phyloP scores from a whole-genome alignment of 2,888 invertebrate genomes.

The Eurytoma adleriae region DNA sequence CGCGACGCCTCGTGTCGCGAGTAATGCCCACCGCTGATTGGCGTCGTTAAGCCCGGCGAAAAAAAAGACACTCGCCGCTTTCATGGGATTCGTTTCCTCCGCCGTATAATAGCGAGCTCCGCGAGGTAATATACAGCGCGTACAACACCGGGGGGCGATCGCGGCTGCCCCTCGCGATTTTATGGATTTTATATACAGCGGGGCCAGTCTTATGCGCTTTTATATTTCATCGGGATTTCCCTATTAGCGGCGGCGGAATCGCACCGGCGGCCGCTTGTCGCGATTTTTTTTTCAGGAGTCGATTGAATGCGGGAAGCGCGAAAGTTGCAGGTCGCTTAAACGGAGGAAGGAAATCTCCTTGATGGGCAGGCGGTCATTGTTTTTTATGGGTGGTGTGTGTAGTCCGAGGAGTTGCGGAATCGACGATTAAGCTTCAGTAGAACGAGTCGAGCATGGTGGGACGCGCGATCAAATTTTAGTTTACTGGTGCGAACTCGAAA shows the following conservation, averaged over 20 bases:
- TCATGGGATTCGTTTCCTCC: slow-evolving; percentile 33
- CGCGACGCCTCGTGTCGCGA: slow-evolving; percentile 24
- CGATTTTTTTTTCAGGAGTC: too few species aligned
- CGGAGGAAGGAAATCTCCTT: too few species aligned
- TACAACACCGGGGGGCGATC: neutral
- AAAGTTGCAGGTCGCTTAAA: too few species aligned
- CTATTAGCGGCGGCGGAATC: too few species aligned
- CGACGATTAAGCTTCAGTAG: neutral
- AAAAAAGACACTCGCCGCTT: slow-evolving; percentile 1
- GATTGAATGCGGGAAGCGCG: too few species aligned
- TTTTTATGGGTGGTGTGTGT: too few species aligned
- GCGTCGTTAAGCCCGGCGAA: slow-evolving; percentile 5
- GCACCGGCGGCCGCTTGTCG: too few species aligned
- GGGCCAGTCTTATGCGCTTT: neutral
- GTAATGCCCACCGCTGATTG: slow-evolving; percentile 42
- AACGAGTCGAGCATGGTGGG: neutral
- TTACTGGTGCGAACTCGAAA: too few species aligned
- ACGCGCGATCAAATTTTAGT: neutral
- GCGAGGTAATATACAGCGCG: neutral
- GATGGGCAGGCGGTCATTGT: too few species aligned
- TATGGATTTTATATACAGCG: neutral
- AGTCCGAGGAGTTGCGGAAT: neutral
- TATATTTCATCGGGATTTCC: too few species aligned
- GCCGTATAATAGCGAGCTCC: slow-evolving; percentile 13
- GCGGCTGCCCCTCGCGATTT: too few species aligned